A percentile compares a stretch with the other conserved stretches of the same genome.
Evolutionary conservation across 2,113 vertebrate genomes (phyloP).

Genomic region (Gracilinanus agilis): DNA sequence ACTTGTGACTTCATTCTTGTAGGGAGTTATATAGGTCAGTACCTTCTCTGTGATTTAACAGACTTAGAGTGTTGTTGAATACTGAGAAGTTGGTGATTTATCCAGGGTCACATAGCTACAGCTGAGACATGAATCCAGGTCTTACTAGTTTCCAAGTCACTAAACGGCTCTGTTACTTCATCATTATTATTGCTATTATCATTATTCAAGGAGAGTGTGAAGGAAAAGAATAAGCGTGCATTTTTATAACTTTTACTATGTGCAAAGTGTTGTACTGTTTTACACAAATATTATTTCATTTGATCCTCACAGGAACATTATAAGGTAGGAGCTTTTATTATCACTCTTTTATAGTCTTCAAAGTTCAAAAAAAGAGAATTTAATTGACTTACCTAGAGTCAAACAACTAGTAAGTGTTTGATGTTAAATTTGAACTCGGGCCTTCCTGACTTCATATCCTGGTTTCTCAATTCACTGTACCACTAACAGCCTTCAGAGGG

Average conservation of each 20-base stretch:
- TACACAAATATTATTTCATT: not conserved
- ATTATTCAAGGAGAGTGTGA: not conserved
- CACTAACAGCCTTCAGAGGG: not conserved
- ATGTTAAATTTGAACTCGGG: not conserved
- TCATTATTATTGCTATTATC: not conserved
- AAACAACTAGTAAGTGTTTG: not conserved
- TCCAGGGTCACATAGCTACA: not conserved
- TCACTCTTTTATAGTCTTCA: not conserved
- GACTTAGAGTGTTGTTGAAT: not conserved
- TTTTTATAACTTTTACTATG: not conserved
- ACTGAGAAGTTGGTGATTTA: not conserved
- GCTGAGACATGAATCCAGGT: not conserved
- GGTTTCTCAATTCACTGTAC: not conserved
- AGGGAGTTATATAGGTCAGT: not conserved
- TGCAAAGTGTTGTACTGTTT: not conserved
- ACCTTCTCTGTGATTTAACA: not conserved
- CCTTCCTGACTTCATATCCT: not conserved
- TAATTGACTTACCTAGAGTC: not conserved
- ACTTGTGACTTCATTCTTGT: not conserved
- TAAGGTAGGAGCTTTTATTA: not conserved
- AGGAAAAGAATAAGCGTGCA: not conserved
- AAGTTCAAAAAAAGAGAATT: not conserved
- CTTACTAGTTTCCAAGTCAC: not conserved
- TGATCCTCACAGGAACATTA: not conserved
- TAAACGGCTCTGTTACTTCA: not conserved